Conservation (phyloP, 30 jellyfish, hydroid and myxozoan genomes). For the Aurelia aurita region DNA sequence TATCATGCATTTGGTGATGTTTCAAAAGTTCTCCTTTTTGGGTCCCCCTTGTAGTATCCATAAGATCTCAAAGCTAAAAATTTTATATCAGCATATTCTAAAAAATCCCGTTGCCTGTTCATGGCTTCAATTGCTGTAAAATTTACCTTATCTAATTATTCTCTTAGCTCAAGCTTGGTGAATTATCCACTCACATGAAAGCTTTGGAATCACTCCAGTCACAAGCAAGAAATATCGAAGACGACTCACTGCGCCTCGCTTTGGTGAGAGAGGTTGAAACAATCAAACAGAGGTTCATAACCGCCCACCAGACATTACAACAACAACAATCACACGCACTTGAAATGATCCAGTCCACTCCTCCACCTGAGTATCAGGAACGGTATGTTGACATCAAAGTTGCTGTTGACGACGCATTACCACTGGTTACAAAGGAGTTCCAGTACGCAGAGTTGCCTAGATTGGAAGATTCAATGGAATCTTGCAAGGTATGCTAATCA, state of each 20-base stretch:
- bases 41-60: no score
- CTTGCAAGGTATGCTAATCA: conserved; percentile 58
- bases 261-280: conserved; percentile 84
- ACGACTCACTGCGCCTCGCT: conserved; percentile 89
- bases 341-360: conserved; percentile 89
- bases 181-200: conserved; percentile 70
- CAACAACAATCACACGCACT: conserved; percentile 78
- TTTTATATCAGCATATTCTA: no score
- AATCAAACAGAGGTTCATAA: conserved; percentile 71
- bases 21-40: no score
- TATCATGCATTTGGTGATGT: no score
- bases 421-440: conserved; percentile 88
- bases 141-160: not conserved
- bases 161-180: conserved; percentile 79
- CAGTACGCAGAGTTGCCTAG: conserved; percentile 78
- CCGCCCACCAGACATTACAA: conserved; percentile 69
- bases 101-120: no score
- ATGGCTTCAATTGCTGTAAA: no score
- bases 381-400: conserved; percentile 61
- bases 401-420: conserved; percentile 87
- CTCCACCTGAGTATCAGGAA: conserved; percentile 94
- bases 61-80: no score
- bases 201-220: conserved; percentile 73
- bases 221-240: conserved; percentile 76
- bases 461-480: conserved; percentile 72